A percentile compares a stretch with the other conserved stretches of the same genome.
These are phyloP conservation scores for Tragelaphus scriptus DNA, from an alignment of 2,113 vertebrate species.

Conservation along the genomic window DNA sequence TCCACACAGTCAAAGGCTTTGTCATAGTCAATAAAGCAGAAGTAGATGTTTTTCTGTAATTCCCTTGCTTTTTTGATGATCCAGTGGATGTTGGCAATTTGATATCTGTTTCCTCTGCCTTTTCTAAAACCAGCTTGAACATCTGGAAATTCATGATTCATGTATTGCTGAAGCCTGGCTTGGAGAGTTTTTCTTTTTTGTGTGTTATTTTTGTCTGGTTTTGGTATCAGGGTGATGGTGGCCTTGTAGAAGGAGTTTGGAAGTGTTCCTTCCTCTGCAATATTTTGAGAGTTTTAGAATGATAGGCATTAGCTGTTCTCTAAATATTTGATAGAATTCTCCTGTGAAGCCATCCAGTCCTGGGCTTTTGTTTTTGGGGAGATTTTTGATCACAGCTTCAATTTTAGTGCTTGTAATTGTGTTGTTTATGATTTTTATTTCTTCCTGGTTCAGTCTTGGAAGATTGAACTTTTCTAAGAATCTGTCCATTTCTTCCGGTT, in stretches of 20 bases:
- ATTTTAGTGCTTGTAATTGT: background rate
- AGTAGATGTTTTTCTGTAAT: background rate
- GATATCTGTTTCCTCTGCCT: background rate
- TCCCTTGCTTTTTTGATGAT: background rate
- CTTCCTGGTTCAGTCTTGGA: background rate
- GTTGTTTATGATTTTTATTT: background rate
- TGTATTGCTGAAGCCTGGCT: background rate
- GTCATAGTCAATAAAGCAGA: background rate
- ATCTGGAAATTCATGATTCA: background rate
- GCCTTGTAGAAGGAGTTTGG: background rate
- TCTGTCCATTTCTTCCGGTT: background rate
- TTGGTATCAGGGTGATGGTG: background rate
- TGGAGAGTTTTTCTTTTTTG: background rate
- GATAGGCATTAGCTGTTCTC: background rate
- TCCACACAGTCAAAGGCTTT: background rate
- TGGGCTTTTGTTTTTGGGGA: background rate
- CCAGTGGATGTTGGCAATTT: accelerated
- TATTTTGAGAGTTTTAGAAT: background rate
- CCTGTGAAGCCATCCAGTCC: background rate
- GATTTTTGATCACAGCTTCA: background rate
- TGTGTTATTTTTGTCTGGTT: background rate
- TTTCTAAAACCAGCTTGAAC: background rate
- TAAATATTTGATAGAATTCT: background rate
- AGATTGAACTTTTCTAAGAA: background rate
- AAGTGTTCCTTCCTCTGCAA: background rate